These are phyloP conservation scores for Hirundo rustica DNA, from an alignment of 2,797 vertebrate species.

Conservation along the genomic window DNA sequence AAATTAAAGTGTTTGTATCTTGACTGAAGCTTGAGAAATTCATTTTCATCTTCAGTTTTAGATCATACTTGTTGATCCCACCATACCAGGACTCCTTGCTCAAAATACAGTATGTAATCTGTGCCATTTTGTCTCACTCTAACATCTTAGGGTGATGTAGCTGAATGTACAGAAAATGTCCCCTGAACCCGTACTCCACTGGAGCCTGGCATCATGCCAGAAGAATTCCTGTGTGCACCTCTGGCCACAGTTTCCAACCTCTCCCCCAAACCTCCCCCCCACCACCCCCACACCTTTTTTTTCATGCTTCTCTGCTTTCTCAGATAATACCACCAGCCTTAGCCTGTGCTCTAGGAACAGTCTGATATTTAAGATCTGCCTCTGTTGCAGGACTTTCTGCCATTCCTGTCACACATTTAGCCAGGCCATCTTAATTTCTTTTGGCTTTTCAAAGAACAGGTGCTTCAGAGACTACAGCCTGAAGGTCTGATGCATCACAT, in stretches of 20 bases:
- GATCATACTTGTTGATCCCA: not conserved
- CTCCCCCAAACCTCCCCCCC: too few species aligned
- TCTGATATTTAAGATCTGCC: not conserved
- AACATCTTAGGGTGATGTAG: too few species aligned
- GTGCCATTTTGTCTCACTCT: not conserved
- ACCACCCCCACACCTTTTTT: rapidly evolving
- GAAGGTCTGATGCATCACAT: not conserved
- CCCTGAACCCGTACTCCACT: not conserved
- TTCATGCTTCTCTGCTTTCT: not conserved
- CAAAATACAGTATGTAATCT: not conserved
- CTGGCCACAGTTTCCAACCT: not conserved
- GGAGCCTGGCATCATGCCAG: not conserved
- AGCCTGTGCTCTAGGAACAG: not conserved
- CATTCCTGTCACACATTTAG: not conserved
- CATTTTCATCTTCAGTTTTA: not conserved
- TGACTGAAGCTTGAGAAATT: not conserved
- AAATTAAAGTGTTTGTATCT: not conserved
- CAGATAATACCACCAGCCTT: not conserved
- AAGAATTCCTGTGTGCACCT: not conserved
- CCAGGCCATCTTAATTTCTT: not conserved
- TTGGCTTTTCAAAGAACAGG: not conserved
- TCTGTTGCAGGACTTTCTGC: not conserved
- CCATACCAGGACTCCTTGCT: not conserved
- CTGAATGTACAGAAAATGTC: not conserved
- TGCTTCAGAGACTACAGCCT: not conserved